phyloP scores from a whole-genome alignment of 2,888 invertebrate genomes.

The Drosophila longiperda region DNA sequence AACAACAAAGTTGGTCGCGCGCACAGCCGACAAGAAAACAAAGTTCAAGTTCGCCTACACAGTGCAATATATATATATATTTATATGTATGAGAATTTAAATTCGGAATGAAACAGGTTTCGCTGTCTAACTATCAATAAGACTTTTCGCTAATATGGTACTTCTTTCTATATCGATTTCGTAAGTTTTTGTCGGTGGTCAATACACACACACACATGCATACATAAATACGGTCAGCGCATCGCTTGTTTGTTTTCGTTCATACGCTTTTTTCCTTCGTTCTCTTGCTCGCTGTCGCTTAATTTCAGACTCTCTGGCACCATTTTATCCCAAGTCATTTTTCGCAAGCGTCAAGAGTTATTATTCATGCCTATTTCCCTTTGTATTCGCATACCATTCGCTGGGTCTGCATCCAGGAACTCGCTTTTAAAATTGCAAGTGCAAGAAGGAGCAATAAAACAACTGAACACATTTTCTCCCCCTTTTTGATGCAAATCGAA shows the following conservation, averaged over 20 bases:
- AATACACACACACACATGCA: slow-evolving; percentile 11
- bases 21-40: slow-evolving; percentile 49
- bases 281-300: slow-evolving; percentile 53
- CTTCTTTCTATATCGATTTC: slow-evolving; percentile 40
- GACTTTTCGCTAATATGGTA: slow-evolving; percentile 24
- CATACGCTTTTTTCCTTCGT: slow-evolving; percentile 31
- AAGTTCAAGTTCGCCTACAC: slow-evolving; percentile 67
- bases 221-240: slow-evolving; percentile 27
- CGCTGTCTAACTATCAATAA: slow-evolving; percentile 50
- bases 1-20: slow-evolving; percentile 3
- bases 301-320: slow-evolving; percentile 75
- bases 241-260: slow-evolving; percentile 69
- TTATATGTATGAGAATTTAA: slow-evolving; percentile 13
- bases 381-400: slow-evolving; percentile 27
- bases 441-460: slow-evolving; percentile 8
- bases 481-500: slow-evolving; percentile 31
- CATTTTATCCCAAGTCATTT: slow-evolving; percentile 73
- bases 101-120: slow-evolving; percentile 31
- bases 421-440: slow-evolving; percentile 5
- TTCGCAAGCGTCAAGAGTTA: slow-evolving; percentile 59
- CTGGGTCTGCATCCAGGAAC: slow-evolving; percentile 10
- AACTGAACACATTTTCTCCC: slow-evolving; percentile 34
- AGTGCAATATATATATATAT: slow-evolving; percentile 9
- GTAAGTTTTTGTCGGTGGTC: slow-evolving; percentile 48
- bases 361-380: slow-evolving; percentile 58